Percentiles rank a stretch among this genome's conserved stretches.
phyloP scores from a whole-genome alignment of 92 coral and sea anemone species.

The Plumapathes pennacea region DNA sequence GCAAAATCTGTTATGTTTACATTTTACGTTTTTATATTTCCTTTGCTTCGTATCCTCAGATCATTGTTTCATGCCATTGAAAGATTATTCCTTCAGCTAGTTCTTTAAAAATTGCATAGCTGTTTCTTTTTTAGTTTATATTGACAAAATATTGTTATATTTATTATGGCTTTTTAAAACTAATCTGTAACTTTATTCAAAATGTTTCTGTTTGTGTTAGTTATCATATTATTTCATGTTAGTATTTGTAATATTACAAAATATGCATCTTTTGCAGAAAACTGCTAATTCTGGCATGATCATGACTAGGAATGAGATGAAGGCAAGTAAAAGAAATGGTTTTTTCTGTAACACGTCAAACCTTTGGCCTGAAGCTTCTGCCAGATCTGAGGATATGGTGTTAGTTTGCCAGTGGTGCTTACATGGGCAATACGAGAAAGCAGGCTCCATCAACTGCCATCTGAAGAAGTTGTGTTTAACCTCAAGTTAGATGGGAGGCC shows the following conservation, averaged over 20 bases:
- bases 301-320: slow-evolving; percentile 2
- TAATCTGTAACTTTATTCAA: no score
- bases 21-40: background rate
- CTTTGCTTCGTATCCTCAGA: no score
- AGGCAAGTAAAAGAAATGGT: background rate
- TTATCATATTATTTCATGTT: no score
- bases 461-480: slow-evolving; percentile 3
- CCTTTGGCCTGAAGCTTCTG: slow-evolving; percentile 3
- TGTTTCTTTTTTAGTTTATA: no score
- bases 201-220: no score
- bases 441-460: slow-evolving; percentile 9
- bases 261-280: slow-evolving; percentile 12
- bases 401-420: slow-evolving; percentile 6
- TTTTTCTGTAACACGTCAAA: background rate
- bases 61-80: no score
- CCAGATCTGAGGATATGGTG: slow-evolving; percentile 10
- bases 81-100: no score
- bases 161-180: no score
- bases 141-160: no score
- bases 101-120: no score
- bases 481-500: slow-evolving; percentile 23
- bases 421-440: slow-evolving; percentile 20
- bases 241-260: no score
- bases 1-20: slow-evolving; percentile 1
- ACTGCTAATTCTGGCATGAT: slow-evolving; percentile 6